Conservation (phyloP, 2,113 vertebrate species). For the Lophius piscatorius region DNA sequence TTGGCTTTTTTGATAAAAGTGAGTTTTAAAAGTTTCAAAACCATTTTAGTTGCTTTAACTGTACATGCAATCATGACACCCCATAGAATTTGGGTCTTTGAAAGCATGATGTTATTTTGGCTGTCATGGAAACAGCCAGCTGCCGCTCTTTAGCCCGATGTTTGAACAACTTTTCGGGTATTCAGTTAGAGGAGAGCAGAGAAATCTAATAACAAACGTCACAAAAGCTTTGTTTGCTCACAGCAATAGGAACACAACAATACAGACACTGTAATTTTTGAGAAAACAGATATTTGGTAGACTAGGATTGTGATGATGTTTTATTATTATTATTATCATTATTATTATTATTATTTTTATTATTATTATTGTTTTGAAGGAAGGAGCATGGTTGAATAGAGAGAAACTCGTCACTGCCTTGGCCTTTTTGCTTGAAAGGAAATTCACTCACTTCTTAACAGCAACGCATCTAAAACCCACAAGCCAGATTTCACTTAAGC, state of each 20-base stretch:
- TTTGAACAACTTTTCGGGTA: conserved; percentile 34
- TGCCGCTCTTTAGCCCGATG: conserved; percentile 37
- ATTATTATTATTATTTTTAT: too few relatives aligned
- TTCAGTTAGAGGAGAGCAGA: conserved; percentile 24
- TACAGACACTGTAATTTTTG: neutral
- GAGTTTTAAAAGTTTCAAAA: conserved; percentile 49
- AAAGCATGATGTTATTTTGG: conserved; percentile 23
- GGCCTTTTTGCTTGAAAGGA: conserved; percentile 53
- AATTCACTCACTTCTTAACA: conserved; percentile 67
- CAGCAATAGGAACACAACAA: neutral
- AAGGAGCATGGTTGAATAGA: conserved; percentile 56
- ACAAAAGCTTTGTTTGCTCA: conserved; percentile 31
- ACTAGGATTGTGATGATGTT: neutral
- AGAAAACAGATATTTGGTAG: neutral
- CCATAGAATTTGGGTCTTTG: conserved; percentile 58
- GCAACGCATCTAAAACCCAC: conserved; percentile 58
- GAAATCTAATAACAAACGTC: conserved; percentile 32
- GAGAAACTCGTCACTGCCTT: conserved; percentile 41
- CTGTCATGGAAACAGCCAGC: conserved; percentile 41
- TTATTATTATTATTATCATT: too few relatives aligned
- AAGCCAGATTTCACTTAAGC: conserved; percentile 73
- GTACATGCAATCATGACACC: conserved; percentile 67
- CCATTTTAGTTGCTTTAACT: conserved; percentile 67
- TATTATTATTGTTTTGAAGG: conserved; percentile 30
- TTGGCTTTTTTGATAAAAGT: conserved; percentile 42